Conservation (phyloP, 2,888 invertebrate genomes). For the Gonocerus acuteangulatus region DNA sequence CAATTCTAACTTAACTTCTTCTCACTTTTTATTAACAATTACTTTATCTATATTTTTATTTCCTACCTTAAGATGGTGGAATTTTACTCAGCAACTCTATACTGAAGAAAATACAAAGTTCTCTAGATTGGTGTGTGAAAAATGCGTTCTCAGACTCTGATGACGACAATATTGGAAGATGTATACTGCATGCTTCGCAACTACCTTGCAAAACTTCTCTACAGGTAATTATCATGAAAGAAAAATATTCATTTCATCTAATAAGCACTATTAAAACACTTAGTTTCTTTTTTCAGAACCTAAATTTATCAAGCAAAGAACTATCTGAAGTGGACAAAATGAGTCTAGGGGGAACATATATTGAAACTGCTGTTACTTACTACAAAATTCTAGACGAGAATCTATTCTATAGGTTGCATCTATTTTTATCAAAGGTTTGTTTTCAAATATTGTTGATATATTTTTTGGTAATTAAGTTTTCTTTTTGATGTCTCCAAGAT, state of each 20-base stretch:
- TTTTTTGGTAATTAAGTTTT: no score
- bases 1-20: no score
- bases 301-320: constrained; percentile 8
- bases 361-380: constrained; percentile 55
- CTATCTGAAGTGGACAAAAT: constrained; percentile 8
- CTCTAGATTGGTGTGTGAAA: constrained; percentile 83
- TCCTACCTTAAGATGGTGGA: constrained; percentile 70
- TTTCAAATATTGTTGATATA: not conserved
- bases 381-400: constrained; percentile 56
- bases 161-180: constrained; percentile 81
- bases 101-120: constrained; percentile 64
- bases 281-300: constrained; percentile 20
- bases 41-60: no score
- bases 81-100: constrained; percentile 82
- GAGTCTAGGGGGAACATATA: constrained; percentile 39
- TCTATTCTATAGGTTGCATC: constrained; percentile 62
- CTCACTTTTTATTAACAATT: no score
- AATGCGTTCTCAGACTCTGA: constrained; percentile 75
- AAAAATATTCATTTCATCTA: no score
- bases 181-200: constrained; percentile 65
- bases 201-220: constrained; percentile 51
- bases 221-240: constrained; percentile 47
- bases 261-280: no score
- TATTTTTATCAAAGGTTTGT: constrained; percentile 60
- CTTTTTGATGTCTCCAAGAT: no score